phyloP scores from a whole-genome alignment of 2,888 invertebrate genomes.

The Rhagium mordax region DNA sequence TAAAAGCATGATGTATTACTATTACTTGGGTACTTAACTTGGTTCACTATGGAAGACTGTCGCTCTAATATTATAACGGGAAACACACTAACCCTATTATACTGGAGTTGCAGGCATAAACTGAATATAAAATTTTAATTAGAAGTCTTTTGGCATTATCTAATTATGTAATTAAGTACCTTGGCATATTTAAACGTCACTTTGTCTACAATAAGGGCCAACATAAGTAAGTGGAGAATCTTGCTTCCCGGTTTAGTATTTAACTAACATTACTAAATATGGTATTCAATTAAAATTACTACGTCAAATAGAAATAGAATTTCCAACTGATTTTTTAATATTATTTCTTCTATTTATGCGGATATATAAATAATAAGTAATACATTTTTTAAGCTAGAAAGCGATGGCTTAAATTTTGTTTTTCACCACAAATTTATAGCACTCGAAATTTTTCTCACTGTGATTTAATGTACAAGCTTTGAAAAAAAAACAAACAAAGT shows the following conservation, averaged over 20 bases:
- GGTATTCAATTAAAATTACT: too few relatives aligned
- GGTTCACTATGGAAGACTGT: constrained; percentile 24
- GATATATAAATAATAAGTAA: too few relatives aligned
- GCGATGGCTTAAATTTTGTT: too few relatives aligned
- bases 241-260: not conserved
- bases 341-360: too few relatives aligned
- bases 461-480: too few relatives aligned
- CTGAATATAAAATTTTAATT: constrained; percentile 40
- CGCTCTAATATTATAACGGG: constrained; percentile 27
- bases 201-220: not conserved
- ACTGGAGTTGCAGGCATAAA: constrained; percentile 27
- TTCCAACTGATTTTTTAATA: too few relatives aligned
- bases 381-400: too few relatives aligned
- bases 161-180: constrained; percentile 17
- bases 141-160: constrained; percentile 23
- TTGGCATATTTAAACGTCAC: not conserved
- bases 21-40: constrained; percentile 41
- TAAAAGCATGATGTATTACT: constrained; percentile 40
- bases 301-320: too few relatives aligned
- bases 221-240: not conserved
- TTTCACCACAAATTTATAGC: too few relatives aligned
- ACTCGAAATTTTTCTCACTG: too few relatives aligned
- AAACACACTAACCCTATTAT: constrained; percentile 33
- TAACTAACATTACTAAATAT: not conserved
- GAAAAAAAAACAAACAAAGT: too few relatives aligned